Base-by-base conservation (phyloP, 2,888 invertebrate species). In the Mimachlamys varia region DNA sequence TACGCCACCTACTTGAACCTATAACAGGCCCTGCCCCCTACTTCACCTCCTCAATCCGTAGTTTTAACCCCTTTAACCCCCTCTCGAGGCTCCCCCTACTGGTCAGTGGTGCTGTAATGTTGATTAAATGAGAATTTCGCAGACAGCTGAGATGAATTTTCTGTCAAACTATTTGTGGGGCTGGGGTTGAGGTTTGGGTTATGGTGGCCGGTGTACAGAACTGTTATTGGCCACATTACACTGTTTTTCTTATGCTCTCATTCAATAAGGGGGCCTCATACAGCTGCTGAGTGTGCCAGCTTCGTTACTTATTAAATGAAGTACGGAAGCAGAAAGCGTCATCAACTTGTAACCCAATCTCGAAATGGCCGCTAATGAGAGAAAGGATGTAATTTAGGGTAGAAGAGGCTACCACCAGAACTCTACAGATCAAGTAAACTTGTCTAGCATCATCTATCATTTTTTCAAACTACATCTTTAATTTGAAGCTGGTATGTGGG, bases 321-420 rank as follows among this genome's bases (percentile, higher is more conserved):
- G 88, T 53, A 90, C 88, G 88, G 90, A 62, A 58, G n/a, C 22
- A 58, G 90, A 89, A 89, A 88, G 58, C 89, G 87, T 91, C 91
- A 89, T 91, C 91, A 91, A 89, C 88, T 89, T 76, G 91, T 91
- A 94, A 93, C 93, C 92, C 91, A 92, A 94, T 93, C 93, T 92
- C 87, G 89, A 89, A 88, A 89, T 87, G 91, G 91, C 92, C 92
- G 91, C 90, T 94, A 94, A 94, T 93, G 94, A 94, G 93, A 92
- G 92, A 90, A 92, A 94, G 94, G 94, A 92, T 93, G 93, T 92
- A 93, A 94, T 94, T 94, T 94, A 93, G 88, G 58, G 89, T 27
- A 89, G 76, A 91, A 91, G 53, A 76, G 88, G 89, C 27, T 87
- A 89, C 58, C 88, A 62, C 49, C n/a, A 53, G 88, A 49, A 87